phyloP scores from a whole-genome alignment of 2,888 invertebrate genomes.

The Apodemia zela region DNA sequence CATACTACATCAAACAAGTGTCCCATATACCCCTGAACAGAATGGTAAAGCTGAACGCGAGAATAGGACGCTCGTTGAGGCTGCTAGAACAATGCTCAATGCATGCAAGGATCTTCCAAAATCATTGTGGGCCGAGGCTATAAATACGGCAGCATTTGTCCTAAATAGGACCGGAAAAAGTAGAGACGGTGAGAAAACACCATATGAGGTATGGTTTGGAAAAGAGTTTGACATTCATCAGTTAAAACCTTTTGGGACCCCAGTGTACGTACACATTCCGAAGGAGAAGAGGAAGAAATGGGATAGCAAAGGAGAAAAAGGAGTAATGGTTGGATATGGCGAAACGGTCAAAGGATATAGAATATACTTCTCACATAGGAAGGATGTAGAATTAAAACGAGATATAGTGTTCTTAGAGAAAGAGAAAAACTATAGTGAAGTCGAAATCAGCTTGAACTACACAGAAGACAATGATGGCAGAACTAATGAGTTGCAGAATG shows the following conservation, averaged over 20 bases:
- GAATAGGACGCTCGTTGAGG: constrained; percentile 25
- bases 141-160: constrained; percentile 29
- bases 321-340: constrained; percentile 23
- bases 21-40: constrained; percentile 30
- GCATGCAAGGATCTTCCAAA: constrained; percentile 17
- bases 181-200: constrained; percentile 23
- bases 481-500: background rate
- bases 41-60: constrained; percentile 27
- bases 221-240: constrained; percentile 26
- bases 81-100: constrained; percentile 24
- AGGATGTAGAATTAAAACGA: constrained; percentile 23
- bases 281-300: constrained; percentile 18
- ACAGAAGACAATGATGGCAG: constrained; percentile 3
- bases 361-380: constrained; percentile 25
- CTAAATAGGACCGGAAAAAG: constrained; percentile 31
- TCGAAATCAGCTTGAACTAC: background rate
- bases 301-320: constrained; percentile 24
- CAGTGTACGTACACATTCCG: constrained; percentile 5
- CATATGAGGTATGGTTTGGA: constrained; percentile 28
- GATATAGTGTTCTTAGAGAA: constrained; percentile 23
- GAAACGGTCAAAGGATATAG: constrained; percentile 24
- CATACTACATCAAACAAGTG: constrained; percentile 25
- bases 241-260: constrained; percentile 26
- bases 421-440: background rate
- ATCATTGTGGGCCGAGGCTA: constrained; percentile 25